phyloP scores from a whole-genome alignment of 2,113 vertebrate species.

The Archilochus colubris region DNA sequence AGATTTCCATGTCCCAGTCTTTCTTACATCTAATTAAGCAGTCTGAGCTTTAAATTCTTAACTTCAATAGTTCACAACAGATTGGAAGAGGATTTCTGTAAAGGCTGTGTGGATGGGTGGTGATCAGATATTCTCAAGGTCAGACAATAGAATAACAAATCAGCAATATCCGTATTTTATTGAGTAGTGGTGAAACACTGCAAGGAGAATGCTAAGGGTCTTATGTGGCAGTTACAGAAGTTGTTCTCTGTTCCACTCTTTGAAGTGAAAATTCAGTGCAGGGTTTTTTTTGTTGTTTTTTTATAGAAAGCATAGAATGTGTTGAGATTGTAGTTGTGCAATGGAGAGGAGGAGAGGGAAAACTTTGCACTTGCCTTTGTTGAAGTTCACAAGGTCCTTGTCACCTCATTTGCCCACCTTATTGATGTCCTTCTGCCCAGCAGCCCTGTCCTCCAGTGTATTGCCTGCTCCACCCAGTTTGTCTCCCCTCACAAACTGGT shows the following conservation, averaged over 20 bases:
- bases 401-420: not conserved
- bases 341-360: not conserved
- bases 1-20: constrained; percentile 41
- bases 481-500: not conserved
- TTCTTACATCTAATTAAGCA: constrained; percentile 74
- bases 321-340: not conserved
- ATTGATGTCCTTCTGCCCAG: not conserved
- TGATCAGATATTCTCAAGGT: constrained; percentile 34
- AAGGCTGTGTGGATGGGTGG: not conserved
- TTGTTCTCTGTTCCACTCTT: not conserved
- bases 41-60: constrained; percentile 52
- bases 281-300: too few species aligned
- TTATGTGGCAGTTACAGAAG: not conserved
- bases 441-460: not conserved
- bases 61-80: constrained; percentile 60
- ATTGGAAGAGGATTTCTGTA: constrained; percentile 51
- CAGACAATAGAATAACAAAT: constrained; percentile 48
- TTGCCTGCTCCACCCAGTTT: not conserved
- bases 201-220: not conserved
- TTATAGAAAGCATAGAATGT: not conserved
- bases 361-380: not conserved
- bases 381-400: not conserved
- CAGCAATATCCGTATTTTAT: constrained; percentile 30
- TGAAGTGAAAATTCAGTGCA: not conserved
- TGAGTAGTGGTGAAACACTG: not conserved